Evolutionary conservation across 2,888 invertebrate species (phyloP).

Genomic region (Amblyjoppa fuscipennis): DNA sequence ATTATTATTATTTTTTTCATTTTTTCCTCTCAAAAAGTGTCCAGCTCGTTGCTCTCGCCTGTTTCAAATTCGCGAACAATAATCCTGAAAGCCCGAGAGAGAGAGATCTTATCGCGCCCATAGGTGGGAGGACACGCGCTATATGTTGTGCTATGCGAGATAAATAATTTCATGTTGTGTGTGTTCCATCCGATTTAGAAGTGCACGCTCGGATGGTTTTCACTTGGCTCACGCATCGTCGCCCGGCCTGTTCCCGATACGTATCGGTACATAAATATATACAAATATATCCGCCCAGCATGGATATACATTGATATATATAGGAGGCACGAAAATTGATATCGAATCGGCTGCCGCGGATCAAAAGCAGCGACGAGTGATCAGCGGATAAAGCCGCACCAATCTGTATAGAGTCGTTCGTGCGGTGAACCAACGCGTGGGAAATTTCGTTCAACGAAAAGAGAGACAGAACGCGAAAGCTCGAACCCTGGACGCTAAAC

Average conservation of each 20-base stretch:
- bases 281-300: not conserved
- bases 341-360: not conserved
- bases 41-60: not conserved
- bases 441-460: slow-evolving; percentile 6
- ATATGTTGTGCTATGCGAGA: slow-evolving; percentile 6
- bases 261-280: not conserved
- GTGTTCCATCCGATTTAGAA: slow-evolving; percentile 10
- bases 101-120: slow-evolving; percentile 1
- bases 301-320: not conserved
- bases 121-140: not conserved
- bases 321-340: not conserved
- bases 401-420: slow-evolving; percentile 6
- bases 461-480: not conserved
- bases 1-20: slow-evolving; percentile 6
- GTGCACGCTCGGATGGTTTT: slow-evolving; percentile 13
- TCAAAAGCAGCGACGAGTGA: slow-evolving; percentile 16
- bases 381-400: slow-evolving; percentile 19
- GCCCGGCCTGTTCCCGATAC: not conserved
- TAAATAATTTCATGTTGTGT: slow-evolving; percentile 24
- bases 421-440: slow-evolving; percentile 21
- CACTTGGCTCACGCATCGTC: slow-evolving; percentile 19
- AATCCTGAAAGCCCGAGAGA: not conserved
- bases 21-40: not conserved
- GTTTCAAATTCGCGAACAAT: slow-evolving; percentile 3
- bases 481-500: slow-evolving; percentile 16